Evolutionary conservation across 1,140 invertebrate genomes (phyloP), one percentile per base, ranked within the genome.

Genomic region (Agrypnia vestita): DNA sequence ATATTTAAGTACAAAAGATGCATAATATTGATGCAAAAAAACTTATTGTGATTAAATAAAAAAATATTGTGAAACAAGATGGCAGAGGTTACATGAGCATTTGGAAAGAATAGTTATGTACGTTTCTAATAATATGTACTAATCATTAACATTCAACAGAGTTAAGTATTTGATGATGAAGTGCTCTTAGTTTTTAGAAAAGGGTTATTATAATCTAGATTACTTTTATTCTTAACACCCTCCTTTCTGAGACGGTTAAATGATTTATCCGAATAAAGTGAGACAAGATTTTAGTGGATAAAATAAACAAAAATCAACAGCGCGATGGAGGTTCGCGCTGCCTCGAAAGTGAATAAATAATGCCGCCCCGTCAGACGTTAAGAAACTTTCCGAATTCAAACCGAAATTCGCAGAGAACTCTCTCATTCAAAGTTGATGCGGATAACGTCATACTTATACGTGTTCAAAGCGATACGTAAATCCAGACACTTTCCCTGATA

Each of bases 321-420:
- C 15, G 13, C 13, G 11, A 47, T n/a, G n/a, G 1, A 21, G 17
- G 9, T 46, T 15, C 64, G 49, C 49, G 8, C 43, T 69, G 46
- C 46, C 35, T 44, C 0, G 61, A 67, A 25, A 55, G 69, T 62
- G 76, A 81, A 81, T 81, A 81, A 78, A 78, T 81, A 78, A 78
- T 81, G 46, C 35, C 12, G 53, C 46, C 11, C 10, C n/a, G n/a
- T 21, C 76, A 75, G 80, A 78, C 56, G 76, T 44, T 8, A 19
- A 25, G 17, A 76, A 81, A 81, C 76, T 81, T 81, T 75, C 6
- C 76, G 46, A 69, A 78, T 55, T 74, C 51, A 19, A 61, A 80
- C 61, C 25, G 61, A 55, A 77, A 53, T 69, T 69, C 56, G 25
- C 47, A 64, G 72, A 75, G 49, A 56, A 75, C n/a, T 61, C 74